Evolutionary conservation across 2,797 vertebrate species (phyloP).

Genomic region (Sebastes hubbsi): DNA sequence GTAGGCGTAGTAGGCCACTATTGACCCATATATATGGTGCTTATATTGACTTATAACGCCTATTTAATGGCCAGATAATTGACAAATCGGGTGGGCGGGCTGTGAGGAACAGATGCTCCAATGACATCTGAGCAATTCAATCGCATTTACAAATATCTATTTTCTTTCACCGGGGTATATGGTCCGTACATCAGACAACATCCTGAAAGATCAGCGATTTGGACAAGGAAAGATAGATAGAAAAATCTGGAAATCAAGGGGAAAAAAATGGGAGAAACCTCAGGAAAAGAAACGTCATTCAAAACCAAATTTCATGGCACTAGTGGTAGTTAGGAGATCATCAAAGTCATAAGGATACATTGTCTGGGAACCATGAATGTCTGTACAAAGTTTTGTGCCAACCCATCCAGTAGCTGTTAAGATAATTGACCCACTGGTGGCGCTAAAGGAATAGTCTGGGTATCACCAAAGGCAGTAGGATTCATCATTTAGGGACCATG

Average conservation of each 20-base stretch:
- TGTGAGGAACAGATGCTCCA: neutral
- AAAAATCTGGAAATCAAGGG: neutral
- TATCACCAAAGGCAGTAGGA: neutral
- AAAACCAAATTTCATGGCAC: neutral
- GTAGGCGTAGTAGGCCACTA: too few relatives aligned
- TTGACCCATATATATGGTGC: too few relatives aligned
- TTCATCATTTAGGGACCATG: neutral
- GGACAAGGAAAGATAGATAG: neutral
- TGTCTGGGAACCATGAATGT: too few relatives aligned
- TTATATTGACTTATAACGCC: too few relatives aligned
- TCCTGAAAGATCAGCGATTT: neutral
- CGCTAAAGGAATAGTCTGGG: neutral
- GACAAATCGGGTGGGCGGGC: neutral
- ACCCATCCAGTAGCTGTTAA: too few relatives aligned
- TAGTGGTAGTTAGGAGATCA: neutral
- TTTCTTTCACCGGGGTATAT: neutral
- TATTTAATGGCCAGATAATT: too few relatives aligned
- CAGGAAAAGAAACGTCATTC: neutral
- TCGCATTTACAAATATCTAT: neutral
- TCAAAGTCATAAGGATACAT: neutral
- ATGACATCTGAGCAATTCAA: neutral
- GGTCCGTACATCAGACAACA: too few relatives aligned
- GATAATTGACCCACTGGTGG: neutral
- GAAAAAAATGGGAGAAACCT: neutral
- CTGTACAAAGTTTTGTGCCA: too few relatives aligned